Conservation (phyloP, 2,888 invertebrate genomes). For the Drosophila demipolita region DNA sequence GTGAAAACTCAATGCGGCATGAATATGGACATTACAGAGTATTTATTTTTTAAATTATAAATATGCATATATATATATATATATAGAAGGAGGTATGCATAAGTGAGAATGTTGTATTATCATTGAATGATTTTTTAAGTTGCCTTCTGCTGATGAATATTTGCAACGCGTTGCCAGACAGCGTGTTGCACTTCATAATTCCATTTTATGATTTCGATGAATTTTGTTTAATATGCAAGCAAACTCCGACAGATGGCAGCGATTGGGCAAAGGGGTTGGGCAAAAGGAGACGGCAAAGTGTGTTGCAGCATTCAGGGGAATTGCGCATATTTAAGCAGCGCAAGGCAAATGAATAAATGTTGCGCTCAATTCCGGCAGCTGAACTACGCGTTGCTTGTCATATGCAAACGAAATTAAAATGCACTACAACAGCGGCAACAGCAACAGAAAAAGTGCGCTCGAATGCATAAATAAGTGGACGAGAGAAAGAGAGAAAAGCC, state of each 20-base stretch:
- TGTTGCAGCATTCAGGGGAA: slow-evolving; percentile 19
- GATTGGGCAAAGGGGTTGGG: not conserved
- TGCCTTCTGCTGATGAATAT: slow-evolving; percentile 32
- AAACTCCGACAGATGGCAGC: slow-evolving; percentile 37
- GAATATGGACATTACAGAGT: slow-evolving; percentile 16
- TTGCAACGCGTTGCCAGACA: slow-evolving; percentile 27
- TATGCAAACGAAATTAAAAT: slow-evolving; percentile 80
- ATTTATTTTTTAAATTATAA: slow-evolving; percentile 10
- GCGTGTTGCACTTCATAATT: slow-evolving; percentile 59
- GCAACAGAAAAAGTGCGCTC: slow-evolving; percentile 71
- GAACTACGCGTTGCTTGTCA: slow-evolving; percentile 67
- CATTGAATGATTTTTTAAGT: slow-evolving; percentile 43
- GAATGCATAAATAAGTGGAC: slow-evolving; percentile 77
- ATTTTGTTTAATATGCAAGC: slow-evolving; percentile 58
- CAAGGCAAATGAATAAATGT: slow-evolving; percentile 73
- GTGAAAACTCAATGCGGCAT: not conserved
- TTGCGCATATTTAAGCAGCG: slow-evolving; percentile 72
- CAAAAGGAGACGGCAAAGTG: not conserved
- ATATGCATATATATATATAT: not conserved
- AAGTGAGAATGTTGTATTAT: slow-evolving; percentile 7
- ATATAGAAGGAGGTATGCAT: not conserved
- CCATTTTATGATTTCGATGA: slow-evolving; percentile 72
- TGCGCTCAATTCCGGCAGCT: slow-evolving; percentile 64
- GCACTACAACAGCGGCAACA: slow-evolving; percentile 66
- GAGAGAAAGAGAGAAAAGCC: not conserved